Conservation (phyloP, 1,140 invertebrate genomes). For the Cherax destructor region DNA sequence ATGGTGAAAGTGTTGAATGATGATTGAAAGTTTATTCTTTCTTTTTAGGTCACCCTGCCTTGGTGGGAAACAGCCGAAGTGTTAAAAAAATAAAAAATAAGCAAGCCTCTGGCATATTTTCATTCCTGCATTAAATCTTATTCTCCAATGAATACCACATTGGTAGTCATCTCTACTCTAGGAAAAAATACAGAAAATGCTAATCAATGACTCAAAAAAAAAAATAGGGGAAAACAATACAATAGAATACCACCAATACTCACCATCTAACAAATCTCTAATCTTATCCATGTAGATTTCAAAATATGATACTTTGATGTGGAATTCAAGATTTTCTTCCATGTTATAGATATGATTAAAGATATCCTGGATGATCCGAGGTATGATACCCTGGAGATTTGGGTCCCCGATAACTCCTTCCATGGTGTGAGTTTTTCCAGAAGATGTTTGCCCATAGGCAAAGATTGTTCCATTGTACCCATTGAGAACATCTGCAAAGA, state of each 20-base stretch:
- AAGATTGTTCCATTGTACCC: conserved; percentile 99
- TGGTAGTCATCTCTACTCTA: too few relatives aligned
- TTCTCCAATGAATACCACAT: too few relatives aligned
- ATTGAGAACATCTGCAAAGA: conserved; percentile 89
- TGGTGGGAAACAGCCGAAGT: too few relatives aligned
- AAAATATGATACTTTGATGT: conserved; percentile 99
- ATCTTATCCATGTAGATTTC: conserved; percentile 99
- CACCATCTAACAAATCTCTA: conserved; percentile 96
- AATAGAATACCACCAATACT: conserved; percentile 72
- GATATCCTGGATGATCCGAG: conserved; percentile 98
- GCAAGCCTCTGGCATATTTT: too few relatives aligned
- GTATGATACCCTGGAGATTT: conserved; percentile 97
- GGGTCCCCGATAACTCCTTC: conserved; percentile 97
- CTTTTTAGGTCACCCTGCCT: too few relatives aligned
- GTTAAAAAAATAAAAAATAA: too few relatives aligned
- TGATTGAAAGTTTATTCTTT: too few relatives aligned
- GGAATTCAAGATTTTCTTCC: conserved; percentile 99
- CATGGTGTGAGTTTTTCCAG: conserved; percentile 99
- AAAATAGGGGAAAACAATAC: too few relatives aligned
- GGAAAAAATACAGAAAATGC: too few relatives aligned
- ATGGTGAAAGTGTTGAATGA: too few relatives aligned
- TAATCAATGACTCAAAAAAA: too few relatives aligned
- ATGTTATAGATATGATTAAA: conserved; percentile 99
- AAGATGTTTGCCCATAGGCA: conserved; percentile 99
- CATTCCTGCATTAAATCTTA: too few relatives aligned